Evolutionary conservation across 2,797 vertebrate genomes (phyloP).

Genomic region (Danio jaintianensis): DNA sequence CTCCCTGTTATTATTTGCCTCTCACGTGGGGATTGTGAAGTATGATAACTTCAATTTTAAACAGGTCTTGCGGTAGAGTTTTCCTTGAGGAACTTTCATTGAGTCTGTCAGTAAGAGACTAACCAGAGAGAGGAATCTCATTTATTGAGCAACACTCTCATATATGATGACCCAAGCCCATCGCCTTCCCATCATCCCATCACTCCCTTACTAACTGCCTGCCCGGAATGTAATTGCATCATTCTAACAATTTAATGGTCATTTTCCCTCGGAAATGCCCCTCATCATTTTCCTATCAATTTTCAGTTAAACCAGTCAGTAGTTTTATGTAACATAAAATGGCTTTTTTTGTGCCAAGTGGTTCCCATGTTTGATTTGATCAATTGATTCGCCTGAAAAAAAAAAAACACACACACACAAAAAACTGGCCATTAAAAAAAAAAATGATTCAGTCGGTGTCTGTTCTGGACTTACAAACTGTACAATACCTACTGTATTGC

Average conservation of each 20-base stretch:
- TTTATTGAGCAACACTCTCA: slow-evolving; percentile 17
- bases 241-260: slow-evolving; percentile 3
- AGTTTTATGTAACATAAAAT: neutral
- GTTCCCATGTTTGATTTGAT: neutral
- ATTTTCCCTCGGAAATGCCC: neutral
- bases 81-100: neutral
- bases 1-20: neutral
- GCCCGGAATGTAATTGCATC: slow-evolving; percentile 9
- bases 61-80: neutral
- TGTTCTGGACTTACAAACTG: too few relatives aligned
- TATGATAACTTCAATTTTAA: slow-evolving; percentile 19
- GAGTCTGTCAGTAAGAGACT: slow-evolving; percentile 8
- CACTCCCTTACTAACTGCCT: slow-evolving; percentile 24
- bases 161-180: slow-evolving; percentile 6
- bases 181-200: slow-evolving; percentile 8
- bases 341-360: neutral
- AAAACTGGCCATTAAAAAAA: too few relatives aligned
- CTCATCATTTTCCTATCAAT: neutral
- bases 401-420: too few relatives aligned
- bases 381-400: too few relatives aligned
- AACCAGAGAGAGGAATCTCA: neutral
- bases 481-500: too few relatives aligned
- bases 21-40: neutral
- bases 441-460: too few relatives aligned
- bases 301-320: neutral